These are phyloP conservation scores for Otolemur garnettii DNA, from an alignment of 2,113 vertebrate genomes.

Conservation along the genomic window DNA sequence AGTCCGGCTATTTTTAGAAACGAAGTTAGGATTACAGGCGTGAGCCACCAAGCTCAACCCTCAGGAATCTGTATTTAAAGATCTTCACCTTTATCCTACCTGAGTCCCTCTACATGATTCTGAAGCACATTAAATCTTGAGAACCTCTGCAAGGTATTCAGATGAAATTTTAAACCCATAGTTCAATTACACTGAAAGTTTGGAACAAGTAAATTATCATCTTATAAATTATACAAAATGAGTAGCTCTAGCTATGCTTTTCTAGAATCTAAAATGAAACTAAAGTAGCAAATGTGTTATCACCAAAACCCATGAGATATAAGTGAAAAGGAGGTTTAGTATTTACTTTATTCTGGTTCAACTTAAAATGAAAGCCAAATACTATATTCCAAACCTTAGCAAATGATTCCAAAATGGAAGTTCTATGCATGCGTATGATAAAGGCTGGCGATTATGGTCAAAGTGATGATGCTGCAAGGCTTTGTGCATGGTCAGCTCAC, in stretches of 20 bases:
- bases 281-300: background rate
- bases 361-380: conserved; percentile 75
- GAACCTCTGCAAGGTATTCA: conserved; percentile 5
- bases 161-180: conserved; percentile 18
- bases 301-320: conserved; percentile 43
- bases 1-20: too few relatives aligned
- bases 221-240: conserved; percentile 52
- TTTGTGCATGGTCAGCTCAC: conserved; percentile 42
- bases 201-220: conserved; percentile 48
- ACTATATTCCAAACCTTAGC: conserved; percentile 49
- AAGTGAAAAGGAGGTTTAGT: conserved; percentile 5
- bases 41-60: too few relatives aligned
- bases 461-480: conserved; percentile 69
- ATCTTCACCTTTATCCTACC: background rate
- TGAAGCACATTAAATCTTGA: conserved; percentile 25
- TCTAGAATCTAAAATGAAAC: conserved; percentile 66
- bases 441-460: conserved; percentile 64
- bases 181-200: background rate
- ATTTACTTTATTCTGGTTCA: conserved; percentile 75
- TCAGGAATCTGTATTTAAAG: background rate
- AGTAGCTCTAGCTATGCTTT: conserved; percentile 57
- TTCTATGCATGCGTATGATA: conserved; percentile 71
- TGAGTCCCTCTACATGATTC: background rate
- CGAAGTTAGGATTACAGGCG: too few relatives aligned
- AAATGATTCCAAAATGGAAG: conserved; percentile 57